Conservation (phyloP, 2,888 invertebrate species). For the Julus scanicus region DNA sequence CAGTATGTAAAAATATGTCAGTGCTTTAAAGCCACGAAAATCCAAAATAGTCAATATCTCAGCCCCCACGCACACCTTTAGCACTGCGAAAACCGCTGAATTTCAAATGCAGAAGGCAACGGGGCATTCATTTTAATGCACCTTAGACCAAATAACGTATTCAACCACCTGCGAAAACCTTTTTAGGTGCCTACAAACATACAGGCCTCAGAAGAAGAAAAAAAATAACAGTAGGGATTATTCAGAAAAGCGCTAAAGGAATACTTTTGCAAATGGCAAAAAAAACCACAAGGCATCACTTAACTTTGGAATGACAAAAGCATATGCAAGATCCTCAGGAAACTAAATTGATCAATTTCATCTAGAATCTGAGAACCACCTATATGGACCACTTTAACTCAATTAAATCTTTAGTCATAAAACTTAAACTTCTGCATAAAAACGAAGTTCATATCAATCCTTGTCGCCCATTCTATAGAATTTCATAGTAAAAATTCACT, state of each 20-base stretch:
- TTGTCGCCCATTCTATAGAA: too few relatives aligned
- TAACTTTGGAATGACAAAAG: neutral
- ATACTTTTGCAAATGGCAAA: neutral
- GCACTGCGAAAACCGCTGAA: neutral
- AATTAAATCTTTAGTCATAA: too few relatives aligned
- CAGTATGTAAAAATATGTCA: constrained; percentile 19
- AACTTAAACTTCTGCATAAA: too few relatives aligned
- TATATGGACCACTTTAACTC: too few relatives aligned
- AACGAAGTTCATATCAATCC: too few relatives aligned
- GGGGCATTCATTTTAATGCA: constrained; percentile 19
- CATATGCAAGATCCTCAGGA: neutral
- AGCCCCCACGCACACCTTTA: neutral
- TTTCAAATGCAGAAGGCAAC: neutral
- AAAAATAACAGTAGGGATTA: neutral
- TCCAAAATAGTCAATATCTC: constrained; percentile 5
- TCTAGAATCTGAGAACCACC: too few relatives aligned
- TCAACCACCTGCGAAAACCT: constrained; percentile 19
- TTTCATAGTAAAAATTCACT: too few relatives aligned
- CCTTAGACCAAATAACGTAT: constrained; percentile 19
- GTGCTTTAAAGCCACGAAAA: constrained; percentile 11
- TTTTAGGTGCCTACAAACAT: neutral
- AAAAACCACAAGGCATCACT: neutral
- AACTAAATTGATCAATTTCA: neutral
- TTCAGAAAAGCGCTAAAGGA: neutral
- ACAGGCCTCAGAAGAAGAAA: neutral